A percentile compares a stretch with the other conserved stretches of the same genome.
phyloP scores from a whole-genome alignment of 2,113 vertebrate species.

The Phyllostomus hastatus region DNA sequence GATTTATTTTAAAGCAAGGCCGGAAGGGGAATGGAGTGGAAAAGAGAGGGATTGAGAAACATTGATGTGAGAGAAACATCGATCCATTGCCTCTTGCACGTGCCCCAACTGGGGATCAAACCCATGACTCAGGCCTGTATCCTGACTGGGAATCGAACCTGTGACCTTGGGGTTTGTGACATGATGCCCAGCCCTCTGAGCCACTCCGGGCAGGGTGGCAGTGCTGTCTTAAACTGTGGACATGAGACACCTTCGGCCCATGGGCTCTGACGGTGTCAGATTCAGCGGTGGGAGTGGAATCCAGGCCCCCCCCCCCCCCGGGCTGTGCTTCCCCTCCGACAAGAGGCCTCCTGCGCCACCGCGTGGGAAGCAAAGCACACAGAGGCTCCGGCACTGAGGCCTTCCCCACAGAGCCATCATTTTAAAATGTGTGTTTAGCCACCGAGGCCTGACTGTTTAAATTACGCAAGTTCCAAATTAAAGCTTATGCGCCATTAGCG shows the following conservation, averaged over 20 bases:
- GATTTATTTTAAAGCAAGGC: too few species aligned
- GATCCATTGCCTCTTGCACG: too few species aligned
- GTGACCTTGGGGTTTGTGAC: too few species aligned
- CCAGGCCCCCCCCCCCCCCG: not conserved
- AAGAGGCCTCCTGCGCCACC: not conserved
- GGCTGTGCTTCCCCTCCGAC: not conserved
- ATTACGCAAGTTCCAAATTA: not conserved
- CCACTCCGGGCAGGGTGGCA: too few species aligned
- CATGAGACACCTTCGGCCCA: not conserved
- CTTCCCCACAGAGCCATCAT: not conserved
- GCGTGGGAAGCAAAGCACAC: not conserved
- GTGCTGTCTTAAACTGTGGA: fast-evolving
- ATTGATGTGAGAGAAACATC: too few species aligned
- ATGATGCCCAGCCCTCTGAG: too few species aligned
- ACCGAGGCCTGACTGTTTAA: not conserved
- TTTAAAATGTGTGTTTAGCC: not conserved
- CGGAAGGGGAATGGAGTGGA: not conserved
- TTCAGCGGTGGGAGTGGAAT: not conserved
- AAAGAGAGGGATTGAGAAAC: too few species aligned
- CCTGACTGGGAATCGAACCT: too few species aligned
- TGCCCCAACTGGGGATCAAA: too few species aligned
- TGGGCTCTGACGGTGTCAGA: not conserved
- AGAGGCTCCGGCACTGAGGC: fast-evolving
- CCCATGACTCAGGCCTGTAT: too few species aligned
- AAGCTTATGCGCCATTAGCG: not conserved